phyloP scores from a whole-genome alignment of 2,888 invertebrate genomes.

The Pinctada fucata region DNA sequence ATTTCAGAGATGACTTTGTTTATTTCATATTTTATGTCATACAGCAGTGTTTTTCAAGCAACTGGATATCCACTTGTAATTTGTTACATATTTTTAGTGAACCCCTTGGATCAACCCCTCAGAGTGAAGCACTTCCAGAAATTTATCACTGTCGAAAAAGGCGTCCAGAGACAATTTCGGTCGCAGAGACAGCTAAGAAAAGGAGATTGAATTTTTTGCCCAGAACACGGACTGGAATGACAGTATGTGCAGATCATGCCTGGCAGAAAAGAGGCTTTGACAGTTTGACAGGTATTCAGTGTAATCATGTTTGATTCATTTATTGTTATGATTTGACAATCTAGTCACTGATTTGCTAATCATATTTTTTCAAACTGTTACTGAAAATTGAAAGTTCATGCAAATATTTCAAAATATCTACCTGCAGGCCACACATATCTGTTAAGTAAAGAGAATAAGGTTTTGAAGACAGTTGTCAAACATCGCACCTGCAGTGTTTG shows the following conservation, averaged over 20 bases:
- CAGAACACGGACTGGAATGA: constrained; percentile 23
- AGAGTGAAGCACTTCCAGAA: too few species aligned
- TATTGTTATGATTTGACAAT: not conserved
- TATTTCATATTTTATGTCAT: too few species aligned
- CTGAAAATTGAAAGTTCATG: too few species aligned
- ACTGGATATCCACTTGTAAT: too few species aligned
- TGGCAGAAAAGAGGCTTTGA: constrained; percentile 44
- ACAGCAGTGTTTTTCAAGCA: too few species aligned
- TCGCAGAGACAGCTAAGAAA: not conserved
- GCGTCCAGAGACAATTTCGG: too few species aligned
- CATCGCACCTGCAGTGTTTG: constrained; percentile 18
- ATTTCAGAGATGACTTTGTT: too few species aligned
- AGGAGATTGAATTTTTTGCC: not conserved
- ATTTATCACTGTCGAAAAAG: too few species aligned
- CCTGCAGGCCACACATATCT: constrained; percentile 27
- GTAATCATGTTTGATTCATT: not conserved
- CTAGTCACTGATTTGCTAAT: too few species aligned
- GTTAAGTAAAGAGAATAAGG: constrained; percentile 29
- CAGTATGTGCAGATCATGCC: constrained; percentile 37
- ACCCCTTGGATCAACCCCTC: too few species aligned
- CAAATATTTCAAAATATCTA: not conserved
- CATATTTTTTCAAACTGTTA: too few species aligned
- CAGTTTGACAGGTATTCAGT: constrained; percentile 38
- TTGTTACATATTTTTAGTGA: too few species aligned
- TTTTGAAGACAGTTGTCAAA: constrained; percentile 26